Evolutionary conservation across 2,113 vertebrate species (phyloP), one percentile per base, ranked within the genome.

Genomic region (Sardina pilchardus): DNA sequence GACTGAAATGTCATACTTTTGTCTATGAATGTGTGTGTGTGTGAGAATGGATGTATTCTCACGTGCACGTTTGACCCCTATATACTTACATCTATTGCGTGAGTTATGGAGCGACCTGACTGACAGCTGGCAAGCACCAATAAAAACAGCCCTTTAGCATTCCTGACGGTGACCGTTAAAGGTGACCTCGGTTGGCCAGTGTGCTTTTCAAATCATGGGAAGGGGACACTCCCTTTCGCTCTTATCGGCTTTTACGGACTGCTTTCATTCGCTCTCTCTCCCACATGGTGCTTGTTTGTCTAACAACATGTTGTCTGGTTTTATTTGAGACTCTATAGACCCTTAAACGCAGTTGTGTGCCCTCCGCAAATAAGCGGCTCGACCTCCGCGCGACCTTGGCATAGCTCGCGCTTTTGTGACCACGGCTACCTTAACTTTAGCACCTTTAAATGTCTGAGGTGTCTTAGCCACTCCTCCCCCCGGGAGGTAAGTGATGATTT

Each of bases 61-160:
- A 16, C 34, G 6, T 34, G 71, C 30, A 78, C 30, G 3, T 36
- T 78, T 78, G 71, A 78, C 71, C 71, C 30, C 71, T 17, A 34
- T 78, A 34, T 36, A 34, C 30, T 16, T 36, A 34, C 30, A 34
- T 36, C 17, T 78, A 78, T 71, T 39, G 9, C 56, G 50, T 93
- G 92, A 94, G 83, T 93, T 93, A 92, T 47, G 89, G 71, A 88
- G 83, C 87, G 91, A 91, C 91, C 90, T 83, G 87, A 85, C 86
- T 92, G 91, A 93, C 93, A 93, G 91, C 93, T 94, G 93, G 90
- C 87, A 89, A 89, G 89, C 91, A 85, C 90, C 91, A 92, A 89
- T 92, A 94, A 94, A 94, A 90, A 50, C 81, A 82, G 85, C 90
- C 85, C 85, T n/a, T n/a, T 82, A 81, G 34, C 94, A 95, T 95